Conservation (phyloP, 2,797 vertebrate species). For the Mus spretus region DNA sequence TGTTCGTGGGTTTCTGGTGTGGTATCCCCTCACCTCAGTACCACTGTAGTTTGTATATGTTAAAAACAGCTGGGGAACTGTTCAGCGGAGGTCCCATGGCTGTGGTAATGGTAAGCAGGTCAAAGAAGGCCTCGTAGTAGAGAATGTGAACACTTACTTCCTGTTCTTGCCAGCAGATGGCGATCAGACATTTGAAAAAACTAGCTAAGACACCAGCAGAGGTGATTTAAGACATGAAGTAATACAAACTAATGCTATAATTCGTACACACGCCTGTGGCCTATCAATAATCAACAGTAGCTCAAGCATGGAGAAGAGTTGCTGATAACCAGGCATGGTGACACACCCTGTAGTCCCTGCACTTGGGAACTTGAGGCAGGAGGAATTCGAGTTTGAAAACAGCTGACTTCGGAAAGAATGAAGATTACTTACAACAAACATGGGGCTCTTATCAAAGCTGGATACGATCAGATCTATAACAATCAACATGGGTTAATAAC, state of each 20-base stretch:
- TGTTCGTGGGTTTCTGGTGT: conserved; percentile 32
- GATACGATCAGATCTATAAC: conserved; percentile 34
- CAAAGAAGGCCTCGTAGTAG: not conserved
- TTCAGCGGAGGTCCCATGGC: not conserved
- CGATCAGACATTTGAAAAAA: not conserved
- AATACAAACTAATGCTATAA: conserved; percentile 7
- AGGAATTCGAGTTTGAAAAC: not conserved
- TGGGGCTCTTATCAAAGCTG: not conserved
- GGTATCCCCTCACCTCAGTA: not conserved
- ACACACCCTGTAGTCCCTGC: not conserved
- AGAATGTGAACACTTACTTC: not conserved
- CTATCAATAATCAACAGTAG: conserved; percentile 35
- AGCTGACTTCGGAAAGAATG: not conserved
- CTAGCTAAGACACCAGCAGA: not conserved
- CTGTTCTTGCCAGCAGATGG: conserved; percentile 65
- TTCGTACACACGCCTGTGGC: not conserved
- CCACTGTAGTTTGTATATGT: not conserved
- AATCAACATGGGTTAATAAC: conserved; percentile 1
- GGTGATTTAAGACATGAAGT: not conserved
- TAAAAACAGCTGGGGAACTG: not conserved
- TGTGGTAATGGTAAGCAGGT: not conserved
- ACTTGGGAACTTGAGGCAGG: not conserved
- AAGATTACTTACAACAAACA: not conserved
- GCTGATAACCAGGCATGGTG: not conserved
- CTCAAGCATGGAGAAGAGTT: conserved; percentile 36